phyloP scores from a whole-genome alignment of 1,140 invertebrate species.

The Nymphalis io region DNA sequence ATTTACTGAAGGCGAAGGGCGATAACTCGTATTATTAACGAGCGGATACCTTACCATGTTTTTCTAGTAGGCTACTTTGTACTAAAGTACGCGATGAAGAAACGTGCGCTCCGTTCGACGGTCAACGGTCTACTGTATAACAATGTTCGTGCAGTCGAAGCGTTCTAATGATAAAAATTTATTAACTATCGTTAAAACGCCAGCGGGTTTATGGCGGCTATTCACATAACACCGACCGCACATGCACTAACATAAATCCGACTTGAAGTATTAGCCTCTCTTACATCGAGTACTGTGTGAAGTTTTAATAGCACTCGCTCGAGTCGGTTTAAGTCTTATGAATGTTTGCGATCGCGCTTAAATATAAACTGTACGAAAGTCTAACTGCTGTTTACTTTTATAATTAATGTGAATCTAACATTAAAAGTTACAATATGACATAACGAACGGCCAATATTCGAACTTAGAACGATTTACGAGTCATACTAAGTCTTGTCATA shows the following conservation, averaged over 20 bases:
- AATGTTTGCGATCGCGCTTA: background rate
- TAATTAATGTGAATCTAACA: background rate
- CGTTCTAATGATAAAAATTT: constrained; percentile 72
- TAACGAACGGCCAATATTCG: too few relatives aligned
- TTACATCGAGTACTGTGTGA: constrained; percentile 37
- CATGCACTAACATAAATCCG: constrained; percentile 65
- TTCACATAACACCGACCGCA: constrained; percentile 61
- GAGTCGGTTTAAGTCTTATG: constrained; percentile 2
- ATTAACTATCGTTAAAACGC: constrained; percentile 72
- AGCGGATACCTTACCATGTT: constrained; percentile 44
- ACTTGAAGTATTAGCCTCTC: constrained; percentile 58
- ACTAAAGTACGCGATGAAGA: background rate
- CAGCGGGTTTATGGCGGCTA: constrained; percentile 61
- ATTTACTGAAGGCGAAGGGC: background rate
- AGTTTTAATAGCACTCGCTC: constrained; percentile 20
- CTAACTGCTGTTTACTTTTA: constrained; percentile 2
- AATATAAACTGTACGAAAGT: background rate
- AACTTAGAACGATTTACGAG: too few relatives aligned
- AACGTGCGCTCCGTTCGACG: constrained; percentile 31
- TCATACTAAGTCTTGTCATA: too few relatives aligned
- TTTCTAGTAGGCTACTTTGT: background rate
- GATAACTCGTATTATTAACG: constrained; percentile 1
- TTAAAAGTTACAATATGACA: background rate
- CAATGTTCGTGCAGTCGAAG: constrained; percentile 38
- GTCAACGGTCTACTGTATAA: constrained; percentile 35